Base-by-base conservation (phyloP, 1,140 invertebrate species). In the Lordiphosa clarofinis region DNA sequence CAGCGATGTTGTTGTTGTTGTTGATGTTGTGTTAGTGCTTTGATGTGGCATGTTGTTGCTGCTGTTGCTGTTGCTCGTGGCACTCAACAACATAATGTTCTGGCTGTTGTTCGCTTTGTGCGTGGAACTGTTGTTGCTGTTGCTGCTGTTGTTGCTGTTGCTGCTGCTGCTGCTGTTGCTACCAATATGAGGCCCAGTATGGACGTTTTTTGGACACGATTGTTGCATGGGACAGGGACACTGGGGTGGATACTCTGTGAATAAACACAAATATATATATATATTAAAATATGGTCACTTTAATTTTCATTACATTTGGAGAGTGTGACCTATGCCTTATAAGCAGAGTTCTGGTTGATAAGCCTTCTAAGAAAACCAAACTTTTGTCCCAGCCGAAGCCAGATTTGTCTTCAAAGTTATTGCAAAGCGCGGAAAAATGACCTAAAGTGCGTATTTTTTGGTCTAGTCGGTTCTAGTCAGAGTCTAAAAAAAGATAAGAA, bases 161-260 rank as follows among this genome's bases (percentile, higher is more conserved):
- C 15, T 87, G 82, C 38, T 86, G 78, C 46, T 86, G 78, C 46
- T 79, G 73, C 68, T 89, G 86, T 86, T 89, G 87, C 88, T 94
- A 95, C 95, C 95, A 96, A 95, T 96, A 96, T 95, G 95, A 94
- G 95, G 95, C 93, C 95, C 95, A 96, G 95, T 95, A 96, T 93
- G 94, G 93, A 94, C 95, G 95, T 96, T 96, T 96, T 96, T 96
- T 96, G 95, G 94, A 96, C 94, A 96, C 91, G 94, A 93, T 91
- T 95, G 94, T 79, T 87, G 94, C 92, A 95, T 93, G 90, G 94
- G 95, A 92, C 95, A 96, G 78, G 94, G 94, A 90, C 94, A 96
- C 90, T 92, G 91, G 59, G 91, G 90, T 81, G 90, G 89, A 90
- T 88, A 88, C 36, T 93, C 92, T 93, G 75, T 35, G 89, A 56